A percentile compares a stretch with the other conserved stretches of the same genome.
phyloP scores from a whole-genome alignment of 2,797 vertebrate genomes.

The Synanceia verrucosa region DNA sequence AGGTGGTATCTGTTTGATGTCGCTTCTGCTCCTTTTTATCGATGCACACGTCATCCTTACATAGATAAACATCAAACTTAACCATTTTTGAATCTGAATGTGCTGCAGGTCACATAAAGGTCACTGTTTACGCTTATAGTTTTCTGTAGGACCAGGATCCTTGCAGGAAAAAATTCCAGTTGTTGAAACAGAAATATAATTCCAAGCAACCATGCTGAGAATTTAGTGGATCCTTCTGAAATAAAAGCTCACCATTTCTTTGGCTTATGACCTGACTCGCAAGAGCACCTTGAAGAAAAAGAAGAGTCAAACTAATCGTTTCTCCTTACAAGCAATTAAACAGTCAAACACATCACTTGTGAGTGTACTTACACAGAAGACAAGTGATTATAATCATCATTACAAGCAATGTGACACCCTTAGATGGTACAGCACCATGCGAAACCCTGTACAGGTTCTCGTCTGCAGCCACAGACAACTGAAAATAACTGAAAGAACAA shows the following conservation, averaged over 20 bases:
- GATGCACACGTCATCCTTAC: slow-evolving; percentile 4
- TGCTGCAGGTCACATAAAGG: slow-evolving; percentile 56
- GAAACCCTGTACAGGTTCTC: background rate
- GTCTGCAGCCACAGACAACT: background rate
- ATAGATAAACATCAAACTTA: slow-evolving; percentile 36
- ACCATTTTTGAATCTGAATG: slow-evolving; percentile 9
- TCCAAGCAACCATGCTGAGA: no score
- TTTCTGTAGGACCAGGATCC: slow-evolving; percentile 30
- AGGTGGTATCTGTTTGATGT: background rate
- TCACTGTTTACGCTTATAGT: slow-evolving; percentile 34
- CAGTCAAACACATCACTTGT: background rate
- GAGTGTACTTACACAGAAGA: slow-evolving; percentile 55
- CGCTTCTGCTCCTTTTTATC: fast-evolving
- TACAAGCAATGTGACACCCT: background rate
- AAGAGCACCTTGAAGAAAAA: slow-evolving; percentile 24
- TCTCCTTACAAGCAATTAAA: background rate
- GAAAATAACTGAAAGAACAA: background rate
- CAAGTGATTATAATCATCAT: slow-evolving; percentile 17
- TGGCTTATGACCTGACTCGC: background rate
- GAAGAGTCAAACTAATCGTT: fast-evolving
- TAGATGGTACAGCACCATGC: background rate
- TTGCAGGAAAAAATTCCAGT: slow-evolving; percentile 41
- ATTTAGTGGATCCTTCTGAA: no score
- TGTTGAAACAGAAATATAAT: background rate
- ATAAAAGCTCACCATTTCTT: slow-evolving; percentile 12